phyloP scores from a whole-genome alignment of 2,797 vertebrate genomes.

The Coregonus sp. region DNA sequence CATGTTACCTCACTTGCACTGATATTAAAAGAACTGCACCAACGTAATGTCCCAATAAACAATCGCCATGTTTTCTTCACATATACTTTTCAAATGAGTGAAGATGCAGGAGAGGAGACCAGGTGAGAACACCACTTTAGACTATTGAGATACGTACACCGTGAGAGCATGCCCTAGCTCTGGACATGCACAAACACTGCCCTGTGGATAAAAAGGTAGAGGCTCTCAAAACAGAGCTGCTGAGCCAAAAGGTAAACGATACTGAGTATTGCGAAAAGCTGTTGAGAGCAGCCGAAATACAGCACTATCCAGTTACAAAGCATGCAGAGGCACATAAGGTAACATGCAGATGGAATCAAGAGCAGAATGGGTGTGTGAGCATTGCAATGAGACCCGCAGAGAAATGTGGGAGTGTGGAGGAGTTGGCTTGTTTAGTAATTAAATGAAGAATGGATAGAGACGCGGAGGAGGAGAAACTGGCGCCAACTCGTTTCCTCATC shows the following conservation, averaged over 20 bases:
- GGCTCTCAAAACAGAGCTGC: constrained; percentile 16
- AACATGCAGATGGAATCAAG: not conserved
- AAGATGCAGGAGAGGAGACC: not conserved
- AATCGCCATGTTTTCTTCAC: not conserved
- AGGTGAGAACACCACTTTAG: not conserved
- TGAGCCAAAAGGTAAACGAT: constrained; percentile 45
- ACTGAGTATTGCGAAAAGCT: constrained; percentile 25
- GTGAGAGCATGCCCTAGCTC: not conserved
- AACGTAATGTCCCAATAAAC: not conserved
- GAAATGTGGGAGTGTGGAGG: constrained; percentile 41
- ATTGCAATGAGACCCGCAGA: constrained; percentile 31
- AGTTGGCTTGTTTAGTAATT: constrained; percentile 56
- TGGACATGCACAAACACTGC: constrained; percentile 47
- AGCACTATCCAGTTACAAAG: constrained; percentile 16
- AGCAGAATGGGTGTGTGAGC: not conserved
- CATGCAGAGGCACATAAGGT: constrained; percentile 22
- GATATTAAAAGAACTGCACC: not conserved
- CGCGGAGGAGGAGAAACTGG: constrained; percentile 44
- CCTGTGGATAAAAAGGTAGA: constrained; percentile 11
- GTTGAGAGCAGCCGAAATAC: not conserved
- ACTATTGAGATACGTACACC: not conserved
- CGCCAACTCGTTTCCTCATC: constrained; percentile 68
- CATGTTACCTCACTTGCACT: too few relatives aligned
- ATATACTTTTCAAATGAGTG: not conserved
- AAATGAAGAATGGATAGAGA: constrained; percentile 69